Conservation (phyloP, 2,797 vertebrate species). For the Babyrousa celebensis region DNA sequence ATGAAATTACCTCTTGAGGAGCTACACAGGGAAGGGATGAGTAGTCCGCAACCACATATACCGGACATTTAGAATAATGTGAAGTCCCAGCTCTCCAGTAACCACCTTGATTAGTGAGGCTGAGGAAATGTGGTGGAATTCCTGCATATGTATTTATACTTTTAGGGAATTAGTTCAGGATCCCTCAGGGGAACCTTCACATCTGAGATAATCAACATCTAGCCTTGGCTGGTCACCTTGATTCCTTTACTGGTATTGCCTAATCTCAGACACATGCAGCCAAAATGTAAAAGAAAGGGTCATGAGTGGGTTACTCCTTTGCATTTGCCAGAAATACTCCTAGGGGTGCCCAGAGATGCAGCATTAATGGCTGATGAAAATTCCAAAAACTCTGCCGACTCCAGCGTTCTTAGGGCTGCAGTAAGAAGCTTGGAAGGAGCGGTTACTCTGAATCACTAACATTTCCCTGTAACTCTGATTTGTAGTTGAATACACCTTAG, state of each 20-base stretch:
- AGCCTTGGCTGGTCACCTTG: background rate
- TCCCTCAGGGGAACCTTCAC: background rate
- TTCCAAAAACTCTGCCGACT: background rate
- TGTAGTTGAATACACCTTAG: slow-evolving; percentile 21
- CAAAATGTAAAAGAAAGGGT: slow-evolving; percentile 9
- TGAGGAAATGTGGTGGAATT: slow-evolving; percentile 11
- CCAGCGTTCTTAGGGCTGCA: background rate
- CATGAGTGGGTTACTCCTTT: slow-evolving; percentile 28
- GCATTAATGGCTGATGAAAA: slow-evolving; percentile 49
- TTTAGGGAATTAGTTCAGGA: slow-evolving; percentile 39
- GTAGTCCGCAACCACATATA: background rate
- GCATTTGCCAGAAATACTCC: background rate
- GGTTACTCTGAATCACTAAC: background rate
- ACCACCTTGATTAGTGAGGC: slow-evolving; percentile 13
- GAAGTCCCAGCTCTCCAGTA: slow-evolving; percentile 12
- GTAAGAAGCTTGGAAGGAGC: slow-evolving; percentile 23
- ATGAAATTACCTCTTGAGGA: background rate
- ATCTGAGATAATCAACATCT: background rate
- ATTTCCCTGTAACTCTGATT: slow-evolving; percentile 43
- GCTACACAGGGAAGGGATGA: background rate
- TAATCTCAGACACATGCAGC: background rate
- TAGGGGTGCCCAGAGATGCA: background rate
- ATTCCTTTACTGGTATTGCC: background rate
- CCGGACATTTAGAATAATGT: slow-evolving; percentile 54
- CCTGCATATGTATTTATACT: background rate